Percentiles rank a stretch among this genome's conserved stretches.
Evolutionary conservation across 2,797 vertebrate species (phyloP).

Genomic region (Tenualosa ilisha): DNA sequence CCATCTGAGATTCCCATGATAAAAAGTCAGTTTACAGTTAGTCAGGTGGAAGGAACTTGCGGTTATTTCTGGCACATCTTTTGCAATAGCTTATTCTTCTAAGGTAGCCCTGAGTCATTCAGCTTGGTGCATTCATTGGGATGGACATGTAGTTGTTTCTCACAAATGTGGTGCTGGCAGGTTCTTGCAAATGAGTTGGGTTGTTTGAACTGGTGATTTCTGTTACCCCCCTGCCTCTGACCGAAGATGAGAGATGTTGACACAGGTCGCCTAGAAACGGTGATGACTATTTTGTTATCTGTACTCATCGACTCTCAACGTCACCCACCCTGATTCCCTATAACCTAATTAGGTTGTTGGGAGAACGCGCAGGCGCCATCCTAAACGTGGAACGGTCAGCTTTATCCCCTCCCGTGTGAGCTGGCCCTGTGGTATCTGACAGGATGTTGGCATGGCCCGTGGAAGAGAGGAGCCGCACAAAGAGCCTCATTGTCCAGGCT

Average conservation of each 20-base stretch:
- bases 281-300: background rate
- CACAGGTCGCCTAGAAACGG: background rate
- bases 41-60: no score
- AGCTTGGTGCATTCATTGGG: no score
- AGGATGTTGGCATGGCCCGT: background rate
- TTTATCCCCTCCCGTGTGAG: background rate
- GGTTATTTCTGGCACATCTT: no score
- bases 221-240: background rate
- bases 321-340: background rate
- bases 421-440: conserved; percentile 9
- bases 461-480: background rate
- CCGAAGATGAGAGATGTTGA: background rate
- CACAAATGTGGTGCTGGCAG: background rate
- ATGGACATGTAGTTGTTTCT: background rate
- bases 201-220: background rate
- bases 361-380: background rate
- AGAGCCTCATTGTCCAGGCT: conserved; percentile 4
- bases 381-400: background rate
- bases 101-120: no score
- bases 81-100: no score
- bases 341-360: background rate
- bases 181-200: background rate
- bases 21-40: no score
- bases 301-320: background rate
- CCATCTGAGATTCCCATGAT: no score